phyloP scores from a whole-genome alignment of 2,888 invertebrate species.

The Pandemis cinnamomeana region DNA sequence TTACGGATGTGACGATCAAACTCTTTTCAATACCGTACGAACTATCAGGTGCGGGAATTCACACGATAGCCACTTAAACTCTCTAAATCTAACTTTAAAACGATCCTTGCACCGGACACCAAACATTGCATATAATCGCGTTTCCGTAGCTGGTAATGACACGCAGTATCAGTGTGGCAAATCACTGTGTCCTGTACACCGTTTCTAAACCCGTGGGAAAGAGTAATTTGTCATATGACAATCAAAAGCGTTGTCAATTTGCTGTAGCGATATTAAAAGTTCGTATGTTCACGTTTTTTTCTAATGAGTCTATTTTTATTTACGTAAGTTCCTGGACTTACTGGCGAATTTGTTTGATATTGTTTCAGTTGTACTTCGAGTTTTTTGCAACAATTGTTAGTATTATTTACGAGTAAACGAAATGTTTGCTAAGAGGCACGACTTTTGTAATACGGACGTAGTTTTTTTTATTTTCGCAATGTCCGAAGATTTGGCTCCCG shows the following conservation, averaged over 20 bases:
- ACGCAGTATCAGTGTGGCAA: constrained; percentile 64
- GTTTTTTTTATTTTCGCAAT: too few relatives aligned
- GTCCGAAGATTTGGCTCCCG: too few relatives aligned
- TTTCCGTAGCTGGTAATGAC: constrained; percentile 61
- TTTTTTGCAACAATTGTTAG: too few relatives aligned
- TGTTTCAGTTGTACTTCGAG: too few relatives aligned
- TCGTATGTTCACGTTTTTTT: not conserved
- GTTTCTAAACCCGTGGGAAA: constrained; percentile 48
- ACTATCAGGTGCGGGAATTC: constrained; percentile 66
- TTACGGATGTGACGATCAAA: not conserved
- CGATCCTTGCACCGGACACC: constrained; percentile 43
- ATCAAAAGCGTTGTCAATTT: constrained; percentile 25
- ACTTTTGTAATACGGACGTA: too few relatives aligned
- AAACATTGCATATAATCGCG: constrained; percentile 55
- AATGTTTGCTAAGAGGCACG: too few relatives aligned
- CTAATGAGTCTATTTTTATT: too few relatives aligned
- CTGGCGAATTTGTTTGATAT: too few relatives aligned
- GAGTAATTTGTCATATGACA: constrained; percentile 30
- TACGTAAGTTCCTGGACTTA: too few relatives aligned
- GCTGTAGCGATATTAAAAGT: constrained; percentile 7
- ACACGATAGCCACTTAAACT: constrained; percentile 49
- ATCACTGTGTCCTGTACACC: constrained; percentile 59
- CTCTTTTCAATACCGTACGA: constrained; percentile 34
- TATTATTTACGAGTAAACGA: too few relatives aligned
- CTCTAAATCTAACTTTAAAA: constrained; percentile 57